These are phyloP conservation scores for Eulimnadia texana DNA, from an alignment of 1,140 invertebrate genomes.

Conservation along the genomic window DNA sequence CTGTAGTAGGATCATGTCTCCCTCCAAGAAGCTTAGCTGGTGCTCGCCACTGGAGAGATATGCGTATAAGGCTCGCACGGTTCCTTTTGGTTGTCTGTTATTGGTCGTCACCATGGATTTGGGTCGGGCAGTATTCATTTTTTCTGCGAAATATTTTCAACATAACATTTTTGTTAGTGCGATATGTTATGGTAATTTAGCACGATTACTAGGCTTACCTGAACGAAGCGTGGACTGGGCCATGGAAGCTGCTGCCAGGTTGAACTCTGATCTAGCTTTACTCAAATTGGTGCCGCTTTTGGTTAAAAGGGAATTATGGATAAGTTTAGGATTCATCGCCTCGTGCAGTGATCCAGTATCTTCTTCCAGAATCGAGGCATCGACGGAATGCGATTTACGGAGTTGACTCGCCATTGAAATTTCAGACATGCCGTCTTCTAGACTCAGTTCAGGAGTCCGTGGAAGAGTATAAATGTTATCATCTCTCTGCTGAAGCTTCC, in stretches of 20 bases:
- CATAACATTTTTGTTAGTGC: too few species aligned
- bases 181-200: too few species aligned
- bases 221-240: not conserved
- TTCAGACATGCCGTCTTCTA: constrained; percentile 38
- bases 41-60: constrained; percentile 81
- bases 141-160: too few species aligned
- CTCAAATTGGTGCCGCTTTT: constrained; percentile 17
- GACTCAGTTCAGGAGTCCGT: constrained; percentile 34
- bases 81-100: constrained; percentile 36
- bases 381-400: constrained; percentile 72
- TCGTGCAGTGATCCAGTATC: constrained; percentile 44
- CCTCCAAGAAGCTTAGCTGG: constrained; percentile 80
- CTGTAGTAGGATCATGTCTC: constrained; percentile 71
- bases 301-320: constrained; percentile 10
- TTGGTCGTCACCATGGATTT: constrained; percentile 54
- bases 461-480: constrained; percentile 49
- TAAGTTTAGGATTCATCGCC: constrained; percentile 26
- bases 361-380: constrained; percentile 68
- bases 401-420: constrained; percentile 51
- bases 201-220: not conserved
- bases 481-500: constrained; percentile 49
- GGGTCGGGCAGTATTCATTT: constrained; percentile 40
- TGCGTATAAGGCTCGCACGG: constrained; percentile 67
- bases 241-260: constrained; percentile 48
- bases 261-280: constrained; percentile 71